Evolutionary conservation across 2,888 invertebrate genomes (phyloP), one percentile per base, ranked within the genome.

Genomic region (Athalia rosae): DNA sequence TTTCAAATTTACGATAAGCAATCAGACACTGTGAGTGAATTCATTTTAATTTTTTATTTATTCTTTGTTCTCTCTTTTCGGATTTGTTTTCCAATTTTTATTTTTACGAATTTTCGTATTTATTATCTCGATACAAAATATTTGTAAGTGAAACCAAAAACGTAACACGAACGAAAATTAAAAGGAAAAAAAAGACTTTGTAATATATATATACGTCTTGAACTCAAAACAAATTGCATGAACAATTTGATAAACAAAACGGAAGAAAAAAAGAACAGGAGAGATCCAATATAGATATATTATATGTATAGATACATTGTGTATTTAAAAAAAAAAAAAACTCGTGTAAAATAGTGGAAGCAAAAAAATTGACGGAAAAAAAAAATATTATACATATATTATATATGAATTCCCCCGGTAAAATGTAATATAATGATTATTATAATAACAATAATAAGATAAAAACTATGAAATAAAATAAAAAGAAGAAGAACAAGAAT

Each of bases 291-390:
- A 43, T 63, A 8, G 45, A 63, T 11, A 53, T 11, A n/a, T 4
- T 9, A 53, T 53, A 7, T 11, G n/a, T 9, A 53, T 53, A 53
- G 11, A 53, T 53, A 53, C 53, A 53, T 53, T 28, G 28, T 28
- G 28, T 28, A 28, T 28, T 15, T 61, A 41, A 61, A 11, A 61
- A 28, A n/a, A 7, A 43, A 67, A 43, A 58, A 13, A 58, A 43
- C 56, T 71, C 58, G 71, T 71, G 71, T 71, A 58, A 58, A 56
- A 71, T 71, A 71, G 71, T 56, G 43, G 71, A 50, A n/a, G 9
- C 3, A 53, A 28, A 28, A 28, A 28, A 28, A 28, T 28, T 28
- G 28, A 28, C 2, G 28, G 28, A 28, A 28, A 28, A 28, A 28
- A 28, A 28, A 28, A 28, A 28, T 28, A 28, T 28, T 28, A 28